These are phyloP conservation scores for Brachyhypopomus gauderio DNA, from an alignment of 2,113 vertebrate genomes.

Conservation along the genomic window DNA sequence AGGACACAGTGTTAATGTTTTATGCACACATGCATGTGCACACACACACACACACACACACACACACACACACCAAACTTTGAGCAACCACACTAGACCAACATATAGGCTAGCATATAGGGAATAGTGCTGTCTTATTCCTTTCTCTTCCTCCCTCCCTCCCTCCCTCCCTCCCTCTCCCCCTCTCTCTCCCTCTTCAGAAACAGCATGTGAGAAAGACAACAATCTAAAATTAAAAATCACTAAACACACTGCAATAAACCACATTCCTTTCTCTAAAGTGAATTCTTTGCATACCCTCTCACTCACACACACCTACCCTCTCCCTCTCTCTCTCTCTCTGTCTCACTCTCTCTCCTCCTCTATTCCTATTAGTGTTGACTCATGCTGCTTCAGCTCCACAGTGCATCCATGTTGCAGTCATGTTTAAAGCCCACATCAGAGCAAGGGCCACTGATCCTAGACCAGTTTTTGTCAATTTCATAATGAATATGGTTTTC, in stretches of 20 bases:
- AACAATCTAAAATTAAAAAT: background rate
- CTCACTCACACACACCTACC: no score
- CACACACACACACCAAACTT: slow-evolving; percentile 17
- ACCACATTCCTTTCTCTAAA: background rate
- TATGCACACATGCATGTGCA: background rate
- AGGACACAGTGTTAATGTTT: no score
- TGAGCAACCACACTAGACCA: no score
- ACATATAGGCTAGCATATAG: no score
- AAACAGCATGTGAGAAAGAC: background rate
- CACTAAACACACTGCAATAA: background rate
- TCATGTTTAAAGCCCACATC: no score
- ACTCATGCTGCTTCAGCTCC: background rate
- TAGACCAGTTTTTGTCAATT: no score
- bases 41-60: background rate
- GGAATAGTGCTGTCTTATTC: background rate
- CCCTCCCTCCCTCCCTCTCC: background rate
- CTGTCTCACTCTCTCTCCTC: background rate
- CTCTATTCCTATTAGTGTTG: no score
- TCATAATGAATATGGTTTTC: no score
- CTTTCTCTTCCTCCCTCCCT: background rate
- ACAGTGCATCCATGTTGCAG: no score
- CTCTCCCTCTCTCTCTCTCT: background rate
- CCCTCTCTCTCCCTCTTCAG: background rate
- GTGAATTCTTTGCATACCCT: background rate
- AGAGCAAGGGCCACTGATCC: no score